These are phyloP conservation scores for Mastigias papua DNA, from an alignment of 30 jellyfish, hydroid and myxozoan species.

Conservation along the genomic window DNA sequence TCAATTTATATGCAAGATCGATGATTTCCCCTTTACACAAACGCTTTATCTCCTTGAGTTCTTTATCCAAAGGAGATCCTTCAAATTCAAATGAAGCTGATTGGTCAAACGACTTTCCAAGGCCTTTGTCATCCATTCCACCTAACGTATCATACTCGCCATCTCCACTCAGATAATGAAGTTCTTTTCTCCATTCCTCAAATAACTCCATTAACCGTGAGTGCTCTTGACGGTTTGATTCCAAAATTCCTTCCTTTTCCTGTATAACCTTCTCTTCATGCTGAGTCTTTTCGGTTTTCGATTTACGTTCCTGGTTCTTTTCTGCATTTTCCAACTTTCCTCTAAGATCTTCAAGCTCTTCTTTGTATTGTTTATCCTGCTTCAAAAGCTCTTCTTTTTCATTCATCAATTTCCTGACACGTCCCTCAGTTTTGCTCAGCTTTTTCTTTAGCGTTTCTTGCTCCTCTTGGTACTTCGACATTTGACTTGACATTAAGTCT, in stretches of 20 bases:
- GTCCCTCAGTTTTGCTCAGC: slow-evolving; percentile 59
- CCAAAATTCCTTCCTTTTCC: not conserved
- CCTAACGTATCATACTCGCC: not conserved
- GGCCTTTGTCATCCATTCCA: not conserved
- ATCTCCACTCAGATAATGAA: slow-evolving; percentile 39
- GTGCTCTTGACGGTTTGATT: not conserved
- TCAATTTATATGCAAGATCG: slow-evolving; percentile 61
- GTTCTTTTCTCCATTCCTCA: slow-evolving; percentile 38
- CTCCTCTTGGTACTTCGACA: slow-evolving; percentile 62
- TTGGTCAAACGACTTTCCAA: not conserved
- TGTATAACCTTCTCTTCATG: slow-evolving; percentile 10
- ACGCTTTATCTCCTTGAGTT: slow-evolving; percentile 54
- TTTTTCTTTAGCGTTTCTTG: slow-evolving; percentile 62
- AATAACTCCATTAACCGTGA: slow-evolving; percentile 15
- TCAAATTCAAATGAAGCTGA: slow-evolving; percentile 15
- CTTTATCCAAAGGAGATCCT: slow-evolving; percentile 39
- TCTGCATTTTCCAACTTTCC: slow-evolving; percentile 27
- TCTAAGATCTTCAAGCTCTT: slow-evolving; percentile 32
- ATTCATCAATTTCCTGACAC: slow-evolving; percentile 26
- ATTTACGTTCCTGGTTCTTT: not conserved
- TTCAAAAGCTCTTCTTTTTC: slow-evolving; percentile 47
- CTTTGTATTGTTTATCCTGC: slow-evolving; percentile 35
- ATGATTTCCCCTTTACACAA: slow-evolving; percentile 57
- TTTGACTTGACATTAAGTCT: slow-evolving; percentile 62
- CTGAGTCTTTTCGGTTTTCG: slow-evolving; percentile 15